phyloP scores from a whole-genome alignment of 2,113 vertebrate species.

The Suncus etruscus region DNA sequence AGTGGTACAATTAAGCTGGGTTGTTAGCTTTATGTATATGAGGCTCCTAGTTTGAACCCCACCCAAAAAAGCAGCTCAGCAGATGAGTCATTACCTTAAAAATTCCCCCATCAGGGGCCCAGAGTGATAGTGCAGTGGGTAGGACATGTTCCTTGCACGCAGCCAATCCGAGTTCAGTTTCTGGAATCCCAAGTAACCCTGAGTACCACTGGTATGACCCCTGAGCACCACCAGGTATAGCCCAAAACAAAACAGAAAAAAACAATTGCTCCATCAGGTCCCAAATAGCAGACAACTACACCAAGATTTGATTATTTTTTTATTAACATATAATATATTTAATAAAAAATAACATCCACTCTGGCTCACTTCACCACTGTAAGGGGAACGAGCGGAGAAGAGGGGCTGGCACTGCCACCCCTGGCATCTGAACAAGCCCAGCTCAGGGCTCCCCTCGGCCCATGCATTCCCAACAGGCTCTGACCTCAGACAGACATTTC shows the following conservation, averaged over 20 bases:
- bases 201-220: no score
- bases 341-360: slow-evolving; percentile 88
- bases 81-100: background rate
- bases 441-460: slow-evolving; percentile 57
- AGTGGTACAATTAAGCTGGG: no score
- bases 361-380: slow-evolving; percentile 81
- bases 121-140: no score
- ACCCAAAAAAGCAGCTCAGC: background rate
- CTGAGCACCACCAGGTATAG: no score
- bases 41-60: background rate
- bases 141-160: no score
- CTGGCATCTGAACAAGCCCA: slow-evolving; percentile 51
- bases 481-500: slow-evolving; percentile 75
- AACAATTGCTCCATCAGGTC: background rate
- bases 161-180: no score
- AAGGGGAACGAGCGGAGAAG: slow-evolving; percentile 66
- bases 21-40: background rate
- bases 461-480: slow-evolving; percentile 76
- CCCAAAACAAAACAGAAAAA: no score
- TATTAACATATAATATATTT: slow-evolving; percentile 88
- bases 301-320: slow-evolving; percentile 65
- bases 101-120: background rate
- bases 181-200: no score
- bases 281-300: slow-evolving; percentile 52
- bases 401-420: slow-evolving; percentile 71